Evolutionary conservation across 2,888 invertebrate genomes (phyloP), one percentile per base, ranked within the genome.

Genomic region (Leucania comma): DNA sequence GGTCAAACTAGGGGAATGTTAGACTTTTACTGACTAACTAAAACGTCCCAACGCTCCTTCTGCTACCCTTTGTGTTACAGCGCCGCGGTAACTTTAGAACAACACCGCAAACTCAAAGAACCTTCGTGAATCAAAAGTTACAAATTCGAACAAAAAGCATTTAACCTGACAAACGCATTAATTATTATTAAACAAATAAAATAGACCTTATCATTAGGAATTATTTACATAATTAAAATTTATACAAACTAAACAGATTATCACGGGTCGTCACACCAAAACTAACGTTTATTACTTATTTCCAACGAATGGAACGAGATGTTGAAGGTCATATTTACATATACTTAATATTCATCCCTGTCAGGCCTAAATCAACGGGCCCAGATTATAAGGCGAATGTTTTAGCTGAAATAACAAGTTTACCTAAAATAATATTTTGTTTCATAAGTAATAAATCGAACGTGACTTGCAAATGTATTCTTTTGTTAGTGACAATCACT

Each of bases 291-390:
- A 72, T 61, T 78, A 72, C 50, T 68, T 75, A 78, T 63, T 75
- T 61, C 53, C 35, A 51, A 61, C 51, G 48, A 79, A 61, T 60
- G 60, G 54, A 71, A 69, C 42, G 56, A 62, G 48, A 69, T 73
- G 76, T 73, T 56, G 54, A 65, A 73, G 66, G 65, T 75, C 32
- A 12, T 78, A 80, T 84, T 86, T 83, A 77, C 83, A 80, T 81
- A 70, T 72, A 81, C 81, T 86, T 86, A 80, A 86, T 83, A 86
- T 86, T 86, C 82, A 84, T 76, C 75, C 70, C 76, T 69, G 69
- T 72, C 72, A 71, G 62, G 50, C 75, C 72, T 78, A 72, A 72
- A 80, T 71, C 80, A 84, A 86, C 78, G 61, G 46, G 58, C 35
- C 53, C 72, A 69, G 79, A 82, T 82, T 81, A 73, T 67, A 69